Evolutionary conservation across 2,113 vertebrate species (phyloP).

Genomic region (Gorsachius goisagi): DNA sequence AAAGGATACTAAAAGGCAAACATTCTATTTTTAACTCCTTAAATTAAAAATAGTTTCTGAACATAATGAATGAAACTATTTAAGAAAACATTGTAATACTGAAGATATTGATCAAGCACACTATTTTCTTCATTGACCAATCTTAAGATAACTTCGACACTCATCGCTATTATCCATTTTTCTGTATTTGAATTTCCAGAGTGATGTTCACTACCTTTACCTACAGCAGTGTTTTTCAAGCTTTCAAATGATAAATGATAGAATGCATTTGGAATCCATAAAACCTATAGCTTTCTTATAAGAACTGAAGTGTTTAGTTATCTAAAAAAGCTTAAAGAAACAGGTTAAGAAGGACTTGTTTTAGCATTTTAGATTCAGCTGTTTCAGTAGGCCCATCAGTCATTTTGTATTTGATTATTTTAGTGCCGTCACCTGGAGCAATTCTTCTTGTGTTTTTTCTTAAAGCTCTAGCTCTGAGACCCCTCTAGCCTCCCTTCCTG

Average conservation of each 20-base stretch:
- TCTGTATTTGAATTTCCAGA: background rate
- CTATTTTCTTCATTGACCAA: constrained; percentile 49
- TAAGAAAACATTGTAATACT: constrained; percentile 57
- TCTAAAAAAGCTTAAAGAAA: background rate
- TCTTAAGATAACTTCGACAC: constrained; percentile 31
- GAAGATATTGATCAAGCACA: constrained; percentile 34
- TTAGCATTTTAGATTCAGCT: background rate
- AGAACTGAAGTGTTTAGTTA: background rate
- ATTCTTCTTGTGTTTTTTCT: background rate
- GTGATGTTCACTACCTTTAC: background rate
- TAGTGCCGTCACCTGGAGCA: background rate
- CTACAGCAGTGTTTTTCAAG: background rate
- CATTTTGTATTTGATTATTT: background rate
- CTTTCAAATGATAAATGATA: background rate
- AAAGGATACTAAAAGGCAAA: background rate
- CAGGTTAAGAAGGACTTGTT: background rate
- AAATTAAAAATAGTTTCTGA: constrained; percentile 68
- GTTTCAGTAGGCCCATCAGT: background rate
- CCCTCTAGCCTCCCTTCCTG: background rate
- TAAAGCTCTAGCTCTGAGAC: background rate
- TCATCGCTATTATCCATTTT: background rate
- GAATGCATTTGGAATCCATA: background rate
- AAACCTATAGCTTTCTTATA: background rate
- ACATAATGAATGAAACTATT: constrained; percentile 28
- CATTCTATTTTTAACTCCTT: constrained; percentile 32